Evolutionary conservation across 2,888 invertebrate species (phyloP).

Genomic region (Liodrosophila aerea): DNA sequence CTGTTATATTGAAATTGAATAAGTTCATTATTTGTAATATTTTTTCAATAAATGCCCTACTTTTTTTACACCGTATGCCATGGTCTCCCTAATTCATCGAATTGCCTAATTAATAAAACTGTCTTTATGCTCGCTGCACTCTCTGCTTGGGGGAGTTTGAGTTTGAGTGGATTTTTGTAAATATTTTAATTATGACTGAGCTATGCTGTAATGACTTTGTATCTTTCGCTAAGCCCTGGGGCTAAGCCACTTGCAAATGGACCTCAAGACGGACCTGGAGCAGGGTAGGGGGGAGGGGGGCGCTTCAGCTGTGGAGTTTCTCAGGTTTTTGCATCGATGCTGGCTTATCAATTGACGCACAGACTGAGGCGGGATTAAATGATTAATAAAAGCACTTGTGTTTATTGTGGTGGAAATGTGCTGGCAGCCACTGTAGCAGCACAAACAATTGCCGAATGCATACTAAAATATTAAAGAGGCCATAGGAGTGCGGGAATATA

Average conservation of each 20-base stretch:
- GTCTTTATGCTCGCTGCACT: constrained; percentile 43
- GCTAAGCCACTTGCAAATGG: constrained; percentile 10
- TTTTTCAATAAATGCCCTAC: no score
- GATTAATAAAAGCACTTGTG: constrained; percentile 66
- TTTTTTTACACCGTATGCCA: constrained; percentile 1
- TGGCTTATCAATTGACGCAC: constrained; percentile 42
- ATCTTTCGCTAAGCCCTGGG: constrained; percentile 45
- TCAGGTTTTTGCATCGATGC: constrained; percentile 44
- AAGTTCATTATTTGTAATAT: no score
- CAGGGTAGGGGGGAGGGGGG: no score
- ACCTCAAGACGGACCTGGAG: background rate
- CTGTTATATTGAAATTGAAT: no score
- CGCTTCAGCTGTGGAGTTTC: constrained; percentile 59
- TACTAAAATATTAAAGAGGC: constrained; percentile 35
- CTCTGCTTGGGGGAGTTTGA: background rate
- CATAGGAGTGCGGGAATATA: constrained; percentile 43
- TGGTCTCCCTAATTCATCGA: background rate
- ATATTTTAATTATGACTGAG: constrained; percentile 71
- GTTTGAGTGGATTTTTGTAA: constrained; percentile 38
- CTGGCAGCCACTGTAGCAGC: constrained; percentile 32
- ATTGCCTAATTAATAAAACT: constrained; percentile 51
- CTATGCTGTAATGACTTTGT: constrained; percentile 67
- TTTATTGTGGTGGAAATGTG: constrained; percentile 51
- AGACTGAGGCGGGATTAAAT: constrained; percentile 50
- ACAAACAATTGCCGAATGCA: constrained; percentile 47